Evolutionary conservation across 1,140 invertebrate genomes (phyloP).

Genomic region (Holotrichia oblita): DNA sequence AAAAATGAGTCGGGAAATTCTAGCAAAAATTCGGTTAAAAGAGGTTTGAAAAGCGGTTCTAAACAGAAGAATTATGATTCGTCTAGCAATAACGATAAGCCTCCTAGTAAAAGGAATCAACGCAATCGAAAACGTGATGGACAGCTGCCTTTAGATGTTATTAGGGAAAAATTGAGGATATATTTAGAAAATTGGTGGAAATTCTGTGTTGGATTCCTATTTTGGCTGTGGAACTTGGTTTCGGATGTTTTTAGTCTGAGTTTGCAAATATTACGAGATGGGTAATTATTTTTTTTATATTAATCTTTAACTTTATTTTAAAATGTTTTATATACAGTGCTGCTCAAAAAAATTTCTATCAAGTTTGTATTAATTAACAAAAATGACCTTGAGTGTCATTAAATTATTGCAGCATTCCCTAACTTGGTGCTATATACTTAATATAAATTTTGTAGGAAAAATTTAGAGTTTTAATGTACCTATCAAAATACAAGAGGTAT

Average conservation of each 20-base stretch:
- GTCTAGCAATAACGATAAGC: constrained; percentile 51
- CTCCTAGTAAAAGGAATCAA: constrained; percentile 56
- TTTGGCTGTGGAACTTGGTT: constrained; percentile 81
- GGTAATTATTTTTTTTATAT: constrained; percentile 67
- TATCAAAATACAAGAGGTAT: too few species aligned
- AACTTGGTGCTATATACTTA: too few species aligned
- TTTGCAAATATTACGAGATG: constrained; percentile 76
- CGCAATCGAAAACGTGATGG: constrained; percentile 51
- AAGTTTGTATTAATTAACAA: neutral
- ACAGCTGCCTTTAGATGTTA: constrained; percentile 48
- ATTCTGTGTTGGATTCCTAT: constrained; percentile 71
- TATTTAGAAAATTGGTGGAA: constrained; percentile 74
- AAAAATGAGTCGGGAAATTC: constrained; percentile 54
- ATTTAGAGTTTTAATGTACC: too few species aligned
- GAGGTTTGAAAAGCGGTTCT: constrained; percentile 49
- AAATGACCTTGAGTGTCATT: too few species aligned
- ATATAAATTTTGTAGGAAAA: too few species aligned
- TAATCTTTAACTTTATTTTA: neutral
- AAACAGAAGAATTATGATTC: constrained; percentile 52
- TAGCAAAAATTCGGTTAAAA: constrained; percentile 54
- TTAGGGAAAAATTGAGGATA: constrained; percentile 63
- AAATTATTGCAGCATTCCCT: too few species aligned
- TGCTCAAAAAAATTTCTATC: too few species aligned
- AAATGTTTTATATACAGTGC: too few species aligned
- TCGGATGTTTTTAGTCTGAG: constrained; percentile 82